Conservation (phyloP, 2,888 invertebrate genomes). For the Yponomeuta sedellus region DNA sequence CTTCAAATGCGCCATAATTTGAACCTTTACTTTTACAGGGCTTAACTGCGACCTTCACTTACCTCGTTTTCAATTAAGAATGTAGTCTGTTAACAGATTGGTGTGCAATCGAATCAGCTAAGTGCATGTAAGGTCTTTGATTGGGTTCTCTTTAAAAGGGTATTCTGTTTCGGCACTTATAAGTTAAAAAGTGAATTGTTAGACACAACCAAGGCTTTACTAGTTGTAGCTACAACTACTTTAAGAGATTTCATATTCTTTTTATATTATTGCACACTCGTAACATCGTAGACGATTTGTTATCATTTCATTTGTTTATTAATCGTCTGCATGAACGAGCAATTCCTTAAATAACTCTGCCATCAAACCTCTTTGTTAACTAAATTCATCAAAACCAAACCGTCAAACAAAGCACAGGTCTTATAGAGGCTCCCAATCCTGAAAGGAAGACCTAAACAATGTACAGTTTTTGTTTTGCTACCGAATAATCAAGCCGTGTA, state of each 20-base stretch:
- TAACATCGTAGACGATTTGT: background rate
- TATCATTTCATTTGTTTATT: too few species aligned
- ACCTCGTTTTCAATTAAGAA: constrained; percentile 9
- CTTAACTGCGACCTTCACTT: background rate
- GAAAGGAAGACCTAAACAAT: background rate
- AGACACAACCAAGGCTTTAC: background rate
- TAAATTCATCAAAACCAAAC: too few species aligned
- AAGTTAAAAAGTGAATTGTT: background rate
- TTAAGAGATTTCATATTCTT: background rate
- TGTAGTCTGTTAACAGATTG: background rate
- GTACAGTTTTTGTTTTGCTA: background rate
- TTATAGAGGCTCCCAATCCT: background rate
- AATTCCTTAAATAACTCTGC: too few species aligned
- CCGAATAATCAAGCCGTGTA: constrained; percentile 4
- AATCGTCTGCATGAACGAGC: too few species aligned
- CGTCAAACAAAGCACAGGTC: too few species aligned
- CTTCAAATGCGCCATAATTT: too few species aligned
- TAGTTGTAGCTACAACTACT: background rate
- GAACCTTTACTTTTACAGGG: too few species aligned
- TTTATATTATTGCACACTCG: background rate
- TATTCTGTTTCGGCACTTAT: background rate
- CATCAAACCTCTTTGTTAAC: too few species aligned
- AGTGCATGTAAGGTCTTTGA: constrained; percentile 12
- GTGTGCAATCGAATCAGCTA: constrained; percentile 6
- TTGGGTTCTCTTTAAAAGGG: constrained; percentile 1